Base-by-base conservation (phyloP, 2,113 vertebrate genomes). In the Otis tarda region DNA sequence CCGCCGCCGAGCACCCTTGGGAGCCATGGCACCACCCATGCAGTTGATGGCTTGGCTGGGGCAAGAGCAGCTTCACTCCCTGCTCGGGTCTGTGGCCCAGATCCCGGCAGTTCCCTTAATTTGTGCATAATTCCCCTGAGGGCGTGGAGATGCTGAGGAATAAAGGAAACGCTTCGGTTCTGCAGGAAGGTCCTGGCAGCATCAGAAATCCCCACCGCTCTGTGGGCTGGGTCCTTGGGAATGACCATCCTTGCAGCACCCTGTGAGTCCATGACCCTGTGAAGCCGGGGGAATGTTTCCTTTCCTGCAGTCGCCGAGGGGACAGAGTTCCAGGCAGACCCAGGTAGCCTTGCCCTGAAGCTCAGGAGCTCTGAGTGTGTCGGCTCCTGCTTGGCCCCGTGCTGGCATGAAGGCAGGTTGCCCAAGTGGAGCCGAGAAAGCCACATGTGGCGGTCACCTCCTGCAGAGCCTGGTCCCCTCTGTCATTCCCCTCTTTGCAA, bases 31-130 rank as follows among this genome's bases (percentile, higher is more conserved):
- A 49, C 7, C 63, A 28, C 65, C 45, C 5, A 1, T 4, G 5
- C 0, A 1, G 33, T 19, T 10, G 19, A 12, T 23, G 78, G 2
- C 64, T 28, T 1, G 2, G 22, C 5, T 2, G 4, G 37, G 50
- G 33, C 22, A 56, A 1, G 12, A 68, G 20, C 79, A 52, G 47
- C 71, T 25, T 55, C 23, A 4, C 7, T 19, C 43, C 23, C 28
- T 28, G 53, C 57, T 79, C 8, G 3, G 84, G 27, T 11, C 55
- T 1, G 0, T 3, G 12, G 24, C 10, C 55, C 69, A 24, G 23
- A 43, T 20, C 65, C n/a, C 14, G n/a, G 3, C 15, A 27, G 7
- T n/a, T 81, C 55, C 37, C 17, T 20, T 25, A 19, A 8, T 61
- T 49, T 45, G 37, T 64, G 41, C 7, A 41, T 4, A 25, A 25